phyloP scores from a whole-genome alignment of 2,888 invertebrate genomes.

The Thymelicus acteon region DNA sequence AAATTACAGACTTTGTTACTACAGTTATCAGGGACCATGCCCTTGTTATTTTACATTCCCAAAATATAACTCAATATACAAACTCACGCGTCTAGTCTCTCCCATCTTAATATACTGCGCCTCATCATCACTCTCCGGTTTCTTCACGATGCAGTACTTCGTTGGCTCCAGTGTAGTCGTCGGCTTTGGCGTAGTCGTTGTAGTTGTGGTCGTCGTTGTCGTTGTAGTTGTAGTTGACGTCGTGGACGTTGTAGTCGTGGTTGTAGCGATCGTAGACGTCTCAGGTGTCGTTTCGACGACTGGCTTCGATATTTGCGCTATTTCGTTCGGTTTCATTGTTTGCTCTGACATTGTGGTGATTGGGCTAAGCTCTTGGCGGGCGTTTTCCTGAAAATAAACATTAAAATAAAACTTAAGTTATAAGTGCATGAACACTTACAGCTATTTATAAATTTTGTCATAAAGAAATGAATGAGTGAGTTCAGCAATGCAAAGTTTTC shows the following conservation, averaged over 20 bases:
- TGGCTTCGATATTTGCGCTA: slow-evolving; percentile 75
- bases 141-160: slow-evolving; percentile 92
- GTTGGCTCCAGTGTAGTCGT: slow-evolving; percentile 85
- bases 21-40: too few relatives aligned
- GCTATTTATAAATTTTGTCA: too few relatives aligned
- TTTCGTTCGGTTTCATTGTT: slow-evolving; percentile 70
- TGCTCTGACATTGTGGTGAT: slow-evolving; percentile 79
- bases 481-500: too few relatives aligned
- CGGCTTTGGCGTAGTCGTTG: slow-evolving; percentile 81
- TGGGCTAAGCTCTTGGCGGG: slow-evolving; percentile 66
- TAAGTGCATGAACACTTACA: too few relatives aligned
- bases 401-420: too few relatives aligned
- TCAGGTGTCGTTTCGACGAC: slow-evolving; percentile 66
- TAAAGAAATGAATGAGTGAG: too few relatives aligned
- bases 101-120: slow-evolving; percentile 93
- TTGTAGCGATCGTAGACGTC: slow-evolving; percentile 56
- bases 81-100: slow-evolving; percentile 92
- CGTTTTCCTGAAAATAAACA: slow-evolving; percentile 54
- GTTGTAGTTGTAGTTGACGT: slow-evolving; percentile 68
- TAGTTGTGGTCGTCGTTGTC: slow-evolving; percentile 72
- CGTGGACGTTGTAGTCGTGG: slow-evolving; percentile 58
- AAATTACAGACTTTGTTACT: too few relatives aligned
- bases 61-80: slow-evolving; percentile 27
- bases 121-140: slow-evolving; percentile 90
- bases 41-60: background rate